Conservation (phyloP, 2,888 invertebrate species). For the Xanthorhoe spadicearia region DNA sequence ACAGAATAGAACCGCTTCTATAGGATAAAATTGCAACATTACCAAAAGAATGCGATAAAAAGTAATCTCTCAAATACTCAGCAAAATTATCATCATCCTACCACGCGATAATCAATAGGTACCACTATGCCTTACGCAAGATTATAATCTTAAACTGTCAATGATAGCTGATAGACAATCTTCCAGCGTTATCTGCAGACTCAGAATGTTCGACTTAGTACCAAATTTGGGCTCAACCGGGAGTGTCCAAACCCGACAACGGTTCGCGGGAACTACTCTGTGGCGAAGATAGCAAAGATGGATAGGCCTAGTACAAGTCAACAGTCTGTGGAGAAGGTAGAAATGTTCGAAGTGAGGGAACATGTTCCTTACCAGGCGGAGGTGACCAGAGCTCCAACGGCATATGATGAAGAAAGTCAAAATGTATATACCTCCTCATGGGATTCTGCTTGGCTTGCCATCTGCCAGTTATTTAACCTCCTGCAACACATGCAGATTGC, state of each 20-base stretch:
- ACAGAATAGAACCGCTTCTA: constrained; percentile 40
- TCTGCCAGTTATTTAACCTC: constrained; percentile 76
- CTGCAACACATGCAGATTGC: constrained; percentile 79
- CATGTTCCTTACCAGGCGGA: constrained; percentile 80
- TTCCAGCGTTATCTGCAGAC: constrained; percentile 66
- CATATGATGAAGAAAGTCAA: constrained; percentile 76
- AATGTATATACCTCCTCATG: constrained; percentile 64
- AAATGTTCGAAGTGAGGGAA: constrained; percentile 77
- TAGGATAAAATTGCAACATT: constrained; percentile 62
- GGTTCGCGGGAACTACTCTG: constrained; percentile 58
- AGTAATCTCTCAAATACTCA: constrained; percentile 56
- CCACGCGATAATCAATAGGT: constrained; percentile 49
- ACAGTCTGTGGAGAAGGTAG: constrained; percentile 73
- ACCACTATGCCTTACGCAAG: constrained; percentile 66
- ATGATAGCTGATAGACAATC: constrained; percentile 66
- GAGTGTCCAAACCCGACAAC: constrained; percentile 43
- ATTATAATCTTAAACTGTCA: constrained; percentile 74
- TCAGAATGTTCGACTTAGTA: constrained; percentile 54
- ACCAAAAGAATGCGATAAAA: constrained; percentile 56
- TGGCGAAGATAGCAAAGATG: constrained; percentile 58
- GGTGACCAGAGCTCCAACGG: constrained; percentile 69
- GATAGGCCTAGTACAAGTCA: constrained; percentile 77
- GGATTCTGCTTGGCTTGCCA: constrained; percentile 74
- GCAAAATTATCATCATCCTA: constrained; percentile 51
- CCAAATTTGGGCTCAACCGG: constrained; percentile 35